Conservation (phyloP, 2,888 invertebrate genomes). For the Hesperia comma region DNA sequence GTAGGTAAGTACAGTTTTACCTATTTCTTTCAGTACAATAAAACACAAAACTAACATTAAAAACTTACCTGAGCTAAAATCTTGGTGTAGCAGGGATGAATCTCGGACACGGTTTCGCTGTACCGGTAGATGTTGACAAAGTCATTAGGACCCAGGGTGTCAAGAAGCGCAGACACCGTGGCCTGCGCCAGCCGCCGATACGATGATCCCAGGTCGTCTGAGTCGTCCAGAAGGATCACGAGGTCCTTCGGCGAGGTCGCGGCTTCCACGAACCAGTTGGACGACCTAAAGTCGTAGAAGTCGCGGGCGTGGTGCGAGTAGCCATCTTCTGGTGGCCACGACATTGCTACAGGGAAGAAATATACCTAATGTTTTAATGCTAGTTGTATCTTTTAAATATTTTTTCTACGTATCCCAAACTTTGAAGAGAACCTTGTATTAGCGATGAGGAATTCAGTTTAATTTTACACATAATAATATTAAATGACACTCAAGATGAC, state of each 20-base stretch:
- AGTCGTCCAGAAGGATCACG: constrained; percentile 95
- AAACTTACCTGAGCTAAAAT: constrained; percentile 91
- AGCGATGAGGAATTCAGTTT: too few relatives aligned
- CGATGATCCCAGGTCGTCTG: constrained; percentile 94
- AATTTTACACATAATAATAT: too few relatives aligned
- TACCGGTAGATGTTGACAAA: constrained; percentile 98
- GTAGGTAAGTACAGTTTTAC: too few relatives aligned
- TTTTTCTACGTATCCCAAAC: too few relatives aligned
- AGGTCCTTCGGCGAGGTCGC: constrained; percentile 99
- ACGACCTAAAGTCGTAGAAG: constrained; percentile 96
- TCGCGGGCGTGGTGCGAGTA: constrained; percentile 90
- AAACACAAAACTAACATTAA: neutral
- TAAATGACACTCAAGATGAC: too few relatives aligned
- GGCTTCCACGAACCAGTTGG: constrained; percentile 98
- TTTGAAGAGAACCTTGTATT: too few relatives aligned
- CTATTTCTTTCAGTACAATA: neutral
- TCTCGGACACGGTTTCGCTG: constrained; percentile 91
- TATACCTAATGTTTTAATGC: neutral
- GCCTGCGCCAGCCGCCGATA: constrained; percentile 93
- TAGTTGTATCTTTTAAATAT: too few relatives aligned
- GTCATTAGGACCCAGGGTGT: constrained; percentile 98
- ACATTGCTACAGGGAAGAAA: constrained; percentile 80
- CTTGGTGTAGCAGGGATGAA: constrained; percentile 95
- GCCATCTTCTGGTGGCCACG: constrained; percentile 92
- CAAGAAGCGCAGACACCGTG: constrained; percentile 94